These are phyloP conservation scores for Drosophila insularis DNA, from an alignment of 1,140 invertebrate genomes.

Conservation along the genomic window DNA sequence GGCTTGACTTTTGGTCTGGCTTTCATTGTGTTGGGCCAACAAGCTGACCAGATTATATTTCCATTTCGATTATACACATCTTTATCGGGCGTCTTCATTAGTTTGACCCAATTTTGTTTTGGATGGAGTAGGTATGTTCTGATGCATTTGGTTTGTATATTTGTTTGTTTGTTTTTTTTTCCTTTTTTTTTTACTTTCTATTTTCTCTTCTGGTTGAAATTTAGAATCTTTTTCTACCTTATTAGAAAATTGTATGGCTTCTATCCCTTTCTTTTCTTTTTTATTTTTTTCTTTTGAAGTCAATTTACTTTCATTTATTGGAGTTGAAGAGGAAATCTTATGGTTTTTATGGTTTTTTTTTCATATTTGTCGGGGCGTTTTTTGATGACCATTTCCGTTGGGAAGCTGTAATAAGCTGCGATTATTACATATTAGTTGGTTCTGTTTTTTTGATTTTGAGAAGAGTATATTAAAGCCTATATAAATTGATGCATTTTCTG, in stretches of 20 bases:
- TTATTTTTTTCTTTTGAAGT: conserved; percentile 34
- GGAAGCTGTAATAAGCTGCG: conserved; percentile 20
- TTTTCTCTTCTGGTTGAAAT: conserved; percentile 55
- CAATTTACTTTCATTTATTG: conserved; percentile 70
- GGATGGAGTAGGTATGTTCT: conserved; percentile 20
- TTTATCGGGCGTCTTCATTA: conserved; percentile 74
- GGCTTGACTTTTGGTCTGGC: conserved; percentile 1
- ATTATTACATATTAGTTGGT: conserved; percentile 10
- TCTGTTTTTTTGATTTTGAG: neutral
- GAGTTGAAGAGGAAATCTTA: conserved; percentile 26
- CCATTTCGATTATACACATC: conserved; percentile 61
- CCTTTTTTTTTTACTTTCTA: conserved; percentile 73
- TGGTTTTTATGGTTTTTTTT: conserved; percentile 16
- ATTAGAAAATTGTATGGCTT: conserved; percentile 42
- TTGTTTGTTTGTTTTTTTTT: conserved; percentile 5
- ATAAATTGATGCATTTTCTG: neutral
- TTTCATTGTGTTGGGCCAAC: conserved; percentile 56
- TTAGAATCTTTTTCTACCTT: conserved; percentile 47
- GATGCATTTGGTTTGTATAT: conserved; percentile 1
- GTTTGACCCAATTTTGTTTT: conserved; percentile 65
- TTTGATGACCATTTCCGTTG: conserved; percentile 26
- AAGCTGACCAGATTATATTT: conserved; percentile 65
- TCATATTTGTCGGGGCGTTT: conserved; percentile 41
- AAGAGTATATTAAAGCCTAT: neutral
- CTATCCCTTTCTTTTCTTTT: conserved; percentile 38